phyloP scores from a whole-genome alignment of 2,888 invertebrate genomes.

The Strigamia crassipes region DNA sequence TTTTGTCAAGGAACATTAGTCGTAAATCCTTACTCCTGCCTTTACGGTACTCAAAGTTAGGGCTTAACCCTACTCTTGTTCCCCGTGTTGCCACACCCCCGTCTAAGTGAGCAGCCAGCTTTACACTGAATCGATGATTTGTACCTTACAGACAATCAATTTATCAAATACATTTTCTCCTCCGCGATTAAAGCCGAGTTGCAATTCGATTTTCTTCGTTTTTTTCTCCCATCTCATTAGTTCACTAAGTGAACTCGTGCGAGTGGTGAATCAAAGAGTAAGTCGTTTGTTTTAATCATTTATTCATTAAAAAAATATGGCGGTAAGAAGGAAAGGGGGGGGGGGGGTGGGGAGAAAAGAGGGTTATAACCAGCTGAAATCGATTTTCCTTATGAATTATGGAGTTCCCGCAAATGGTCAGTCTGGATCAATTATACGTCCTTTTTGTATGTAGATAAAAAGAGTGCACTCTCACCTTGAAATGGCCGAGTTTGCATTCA shows the following conservation, averaged over 20 bases:
- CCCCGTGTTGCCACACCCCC: conserved; percentile 26
- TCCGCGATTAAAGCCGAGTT: not conserved
- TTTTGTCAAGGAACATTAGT: conserved; percentile 22
- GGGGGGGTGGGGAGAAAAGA: no score
- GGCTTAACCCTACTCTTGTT: conserved; percentile 15
- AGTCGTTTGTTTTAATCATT: conserved; percentile 5
- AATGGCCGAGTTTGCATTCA: conserved; percentile 8
- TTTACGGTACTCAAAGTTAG: conserved; percentile 18
- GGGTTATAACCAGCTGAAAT: not conserved
- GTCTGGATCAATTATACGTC: not conserved
- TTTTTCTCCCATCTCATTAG: not conserved
- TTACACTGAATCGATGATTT: conserved; percentile 28
- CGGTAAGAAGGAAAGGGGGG: no score
- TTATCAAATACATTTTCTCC: conserved; percentile 33
- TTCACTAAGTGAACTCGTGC: not conserved
- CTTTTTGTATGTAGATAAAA: not conserved
- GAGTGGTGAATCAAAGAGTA: conserved; percentile 16
- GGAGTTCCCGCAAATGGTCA: not conserved
- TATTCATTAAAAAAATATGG: not conserved
- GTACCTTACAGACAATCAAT: conserved; percentile 38
- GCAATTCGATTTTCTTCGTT: not conserved
- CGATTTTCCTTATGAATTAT: conserved; percentile 8
- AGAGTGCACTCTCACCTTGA: conserved; percentile 5
- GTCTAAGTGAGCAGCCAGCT: conserved; percentile 8
- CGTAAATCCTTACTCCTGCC: conserved; percentile 15